Base-by-base conservation (phyloP, 1,140 invertebrate genomes). In the Hestina assimilis region DNA sequence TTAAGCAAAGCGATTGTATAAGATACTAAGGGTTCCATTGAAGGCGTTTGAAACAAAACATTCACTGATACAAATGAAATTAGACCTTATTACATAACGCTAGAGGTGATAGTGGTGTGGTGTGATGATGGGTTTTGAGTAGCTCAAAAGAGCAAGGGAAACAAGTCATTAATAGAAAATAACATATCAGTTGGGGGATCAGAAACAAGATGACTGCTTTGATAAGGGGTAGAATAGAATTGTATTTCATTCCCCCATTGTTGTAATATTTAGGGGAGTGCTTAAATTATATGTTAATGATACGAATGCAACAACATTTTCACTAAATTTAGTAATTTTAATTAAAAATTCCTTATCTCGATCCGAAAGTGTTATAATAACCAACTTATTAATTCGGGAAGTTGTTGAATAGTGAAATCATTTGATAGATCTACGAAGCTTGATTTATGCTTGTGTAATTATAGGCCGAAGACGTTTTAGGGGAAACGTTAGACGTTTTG, bases 161-260 rank as follows among this genome's bases (percentile, higher is more conserved):
- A 71, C 75, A 70, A 79, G 75, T 82, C 75, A 79, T 79, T 79
- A 82, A 78, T 78, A 75, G 72, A 72, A 74, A 71, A 76, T 72
- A 75, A 68, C 63, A 63, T 82, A 77, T 79, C 72, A 63, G 64
- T 62, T 54, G 54, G 61, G 71, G 70, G 70, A 75, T 75, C 75
- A 31, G 29, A 57, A 66, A 70, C 66, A 72, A 72, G 77, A 79
- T 79, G 65, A 56, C 43, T 41, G 35, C 24, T 23, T 29, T 8
- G 72, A 75, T 75, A 77, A 63, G 65, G 66, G 60, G 29, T 47
- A n/a, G 51, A 60, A 60, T 55, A 52, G 61, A 57, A 50, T 50
- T 59, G 43, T 63, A 45, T 50, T 57, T 56, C 47, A 42, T 38
- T 17, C 54, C 43, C 53, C 53, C 45, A 40, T 59, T 59, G 54